These are phyloP conservation scores for Eupleurogrammus muticus DNA, from an alignment of 2,797 vertebrate genomes.

Conservation along the genomic window DNA sequence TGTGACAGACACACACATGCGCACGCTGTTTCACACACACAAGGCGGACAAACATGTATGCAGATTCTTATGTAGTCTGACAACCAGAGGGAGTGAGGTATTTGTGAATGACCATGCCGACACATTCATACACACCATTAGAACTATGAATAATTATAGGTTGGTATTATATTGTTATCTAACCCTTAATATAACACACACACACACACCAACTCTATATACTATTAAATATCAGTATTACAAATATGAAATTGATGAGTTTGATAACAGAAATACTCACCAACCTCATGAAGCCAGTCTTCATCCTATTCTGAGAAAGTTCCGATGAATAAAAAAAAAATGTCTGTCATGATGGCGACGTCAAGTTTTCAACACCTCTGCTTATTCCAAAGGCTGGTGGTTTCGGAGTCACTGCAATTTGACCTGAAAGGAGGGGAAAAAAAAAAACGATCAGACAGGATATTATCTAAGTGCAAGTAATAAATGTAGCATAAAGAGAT, in stretches of 20 bases:
- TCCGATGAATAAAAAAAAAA: conserved; percentile 38
- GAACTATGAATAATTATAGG: not conserved
- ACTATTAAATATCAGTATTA: not conserved
- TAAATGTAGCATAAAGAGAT: conserved; percentile 80
- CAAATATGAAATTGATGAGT: not conserved
- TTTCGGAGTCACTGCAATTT: conserved; percentile 77
- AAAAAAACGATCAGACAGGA: conserved; percentile 70
- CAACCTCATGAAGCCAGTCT: conserved; percentile 4
- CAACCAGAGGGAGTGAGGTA: conserved; percentile 18
- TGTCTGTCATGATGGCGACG: conserved; percentile 53
- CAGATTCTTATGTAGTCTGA: conserved; percentile 22
- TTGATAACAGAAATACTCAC: not conserved
- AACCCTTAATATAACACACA: too few relatives aligned
- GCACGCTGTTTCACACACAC: conserved; percentile 33
- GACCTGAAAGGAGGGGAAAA: conserved; percentile 47
- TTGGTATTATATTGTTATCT: not conserved
- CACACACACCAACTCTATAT: not conserved
- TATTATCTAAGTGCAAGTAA: conserved; percentile 81
- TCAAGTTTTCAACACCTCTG: conserved; percentile 72
- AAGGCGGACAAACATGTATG: conserved; percentile 22
- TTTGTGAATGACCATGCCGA: not conserved
- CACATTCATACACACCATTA: not conserved
- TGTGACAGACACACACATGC: conserved; percentile 52
- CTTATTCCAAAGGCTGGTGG: conserved; percentile 63
- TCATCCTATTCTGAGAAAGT: not conserved